Percentiles rank a stretch among this genome's conserved stretches.
Conservation (phyloP, 2,113 vertebrate genomes). For the Leucopternis melanops region DNA sequence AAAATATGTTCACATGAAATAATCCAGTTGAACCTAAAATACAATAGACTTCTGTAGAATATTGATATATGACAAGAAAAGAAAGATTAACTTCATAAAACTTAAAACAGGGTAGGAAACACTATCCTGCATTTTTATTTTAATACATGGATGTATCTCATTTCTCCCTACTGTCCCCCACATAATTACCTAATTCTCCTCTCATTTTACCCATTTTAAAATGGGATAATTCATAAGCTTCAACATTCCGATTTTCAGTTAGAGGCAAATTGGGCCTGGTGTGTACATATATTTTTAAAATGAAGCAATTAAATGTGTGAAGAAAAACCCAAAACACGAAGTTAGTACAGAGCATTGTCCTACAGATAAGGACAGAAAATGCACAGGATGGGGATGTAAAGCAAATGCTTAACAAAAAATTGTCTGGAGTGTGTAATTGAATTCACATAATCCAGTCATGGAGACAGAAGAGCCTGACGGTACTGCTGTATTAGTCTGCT, state of each 20-base stretch:
- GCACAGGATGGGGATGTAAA: background rate
- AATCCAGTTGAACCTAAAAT: background rate
- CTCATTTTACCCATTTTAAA: background rate
- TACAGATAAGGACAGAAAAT: background rate
- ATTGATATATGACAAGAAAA: background rate
- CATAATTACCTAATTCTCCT: background rate
- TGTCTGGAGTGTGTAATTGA: background rate
- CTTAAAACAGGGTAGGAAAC: background rate
- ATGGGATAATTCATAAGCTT: background rate
- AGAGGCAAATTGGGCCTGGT: background rate
- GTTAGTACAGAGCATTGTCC: background rate
- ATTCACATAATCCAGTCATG: background rate
- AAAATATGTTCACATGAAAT: background rate
- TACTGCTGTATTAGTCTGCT: background rate
- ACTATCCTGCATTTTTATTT: background rate
- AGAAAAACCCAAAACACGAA: background rate
- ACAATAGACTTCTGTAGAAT: background rate
- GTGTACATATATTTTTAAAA: background rate
- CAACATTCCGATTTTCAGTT: background rate
- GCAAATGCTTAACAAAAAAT: background rate
- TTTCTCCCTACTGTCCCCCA: background rate
- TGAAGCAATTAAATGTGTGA: background rate
- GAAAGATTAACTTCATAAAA: background rate
- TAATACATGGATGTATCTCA: background rate
- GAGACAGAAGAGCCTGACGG: background rate